Base-by-base conservation (phyloP, 2,888 invertebrate genomes). In the Acrocera orbiculus region DNA sequence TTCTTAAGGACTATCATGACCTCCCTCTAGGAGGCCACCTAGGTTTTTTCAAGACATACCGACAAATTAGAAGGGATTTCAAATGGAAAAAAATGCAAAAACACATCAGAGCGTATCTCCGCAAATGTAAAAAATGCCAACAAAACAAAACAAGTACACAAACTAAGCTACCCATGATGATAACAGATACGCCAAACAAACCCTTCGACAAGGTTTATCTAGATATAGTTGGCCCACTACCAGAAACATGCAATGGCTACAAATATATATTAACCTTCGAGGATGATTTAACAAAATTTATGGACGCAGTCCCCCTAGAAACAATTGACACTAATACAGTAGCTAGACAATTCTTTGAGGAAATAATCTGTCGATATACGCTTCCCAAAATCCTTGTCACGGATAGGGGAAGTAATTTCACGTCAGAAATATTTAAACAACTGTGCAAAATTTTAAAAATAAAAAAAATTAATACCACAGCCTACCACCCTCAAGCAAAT, bases 131-230 rank as follows among this genome's bases (percentile, higher is more conserved):
- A 5, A 16, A 20, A 10, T 35, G 35, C 9, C 24, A 25, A 25
- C 10, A 7, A 10, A 35, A 23, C n/a, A 35, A 35, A 17, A 4
- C 4, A 5, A 10, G n/a, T n/a, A 25, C 4, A 26, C 5, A 26
- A 5, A 26, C 26, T 2, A 29, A 30, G 8, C 20, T 25, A 3
- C 26, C 33, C 7, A 16, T 34, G 30, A 24, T 15, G 15, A 33
- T 37, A 17, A 34, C 30, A 10, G 16, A n/a, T n/a, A 30, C 27
- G 10, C 27, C 31, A 3, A n/a, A 26, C 5, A 11, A 14, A 14
- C 37, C 37, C 3, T 34, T 34, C 13, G 37, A 34, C 3, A 34
- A 37, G 27, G 16, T 34, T 5, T 34, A 30, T 22, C 8, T 37
- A 9, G 37, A 37, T 11, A 27, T 37, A 14, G 30, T 30, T 3